Conservation (phyloP, 1,140 invertebrate genomes). For the Capitella teleta region DNA sequence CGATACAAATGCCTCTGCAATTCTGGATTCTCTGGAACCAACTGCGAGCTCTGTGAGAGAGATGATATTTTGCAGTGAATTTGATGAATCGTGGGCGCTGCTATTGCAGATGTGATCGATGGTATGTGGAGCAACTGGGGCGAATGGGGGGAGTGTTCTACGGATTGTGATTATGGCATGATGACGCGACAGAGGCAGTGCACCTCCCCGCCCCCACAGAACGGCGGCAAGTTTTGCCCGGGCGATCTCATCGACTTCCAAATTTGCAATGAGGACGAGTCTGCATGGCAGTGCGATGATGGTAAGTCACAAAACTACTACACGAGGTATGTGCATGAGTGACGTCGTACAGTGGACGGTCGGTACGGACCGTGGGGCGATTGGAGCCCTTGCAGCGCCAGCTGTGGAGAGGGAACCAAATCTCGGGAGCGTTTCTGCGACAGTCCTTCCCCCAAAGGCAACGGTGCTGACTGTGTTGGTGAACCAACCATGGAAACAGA, state of each 20-base stretch:
- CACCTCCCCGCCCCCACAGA: constrained; percentile 48
- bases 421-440: background rate
- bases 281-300: too few species aligned
- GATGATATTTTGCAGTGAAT: too few species aligned
- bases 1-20: background rate
- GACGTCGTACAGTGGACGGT: background rate
- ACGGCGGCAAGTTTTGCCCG: constrained; percentile 52
- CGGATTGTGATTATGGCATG: background rate
- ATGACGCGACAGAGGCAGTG: constrained; percentile 45
- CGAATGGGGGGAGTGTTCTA: background rate
- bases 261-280: too few species aligned
- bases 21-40: background rate
- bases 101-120: background rate
- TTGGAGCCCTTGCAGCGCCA: background rate
- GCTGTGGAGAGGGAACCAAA: background rate
- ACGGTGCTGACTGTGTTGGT: background rate
- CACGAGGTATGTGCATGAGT: too few species aligned
- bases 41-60: too few species aligned
- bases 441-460: background rate
- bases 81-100: too few species aligned
- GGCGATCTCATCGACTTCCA: too few species aligned
- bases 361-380: background rate
- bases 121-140: background rate
- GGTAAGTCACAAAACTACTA: too few species aligned
- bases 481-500: too few species aligned